Evolutionary conservation across 2,113 vertebrate species (phyloP).

Genomic region (Phaetusa simplex): DNA sequence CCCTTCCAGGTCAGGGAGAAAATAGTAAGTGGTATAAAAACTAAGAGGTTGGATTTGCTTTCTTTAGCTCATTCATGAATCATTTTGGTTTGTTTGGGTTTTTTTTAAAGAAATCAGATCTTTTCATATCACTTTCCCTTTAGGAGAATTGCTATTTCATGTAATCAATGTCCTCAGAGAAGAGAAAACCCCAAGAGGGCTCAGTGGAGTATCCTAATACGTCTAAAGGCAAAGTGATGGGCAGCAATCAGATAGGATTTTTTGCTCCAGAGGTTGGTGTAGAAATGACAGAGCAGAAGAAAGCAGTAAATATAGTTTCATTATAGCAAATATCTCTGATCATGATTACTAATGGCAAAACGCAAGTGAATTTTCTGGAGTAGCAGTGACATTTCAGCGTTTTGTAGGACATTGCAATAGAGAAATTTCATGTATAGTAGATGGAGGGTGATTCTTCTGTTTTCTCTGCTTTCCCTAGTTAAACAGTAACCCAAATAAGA

Average conservation of each 20-base stretch:
- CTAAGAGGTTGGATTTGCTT: not conserved
- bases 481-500: not conserved
- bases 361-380: not conserved
- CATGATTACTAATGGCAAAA: not conserved
- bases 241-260: not conserved
- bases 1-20: not conserved
- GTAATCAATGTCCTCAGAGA: not conserved
- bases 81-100: not conserved
- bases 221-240: not conserved
- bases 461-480: not conserved
- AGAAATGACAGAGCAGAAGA: not conserved
- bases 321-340: not conserved
- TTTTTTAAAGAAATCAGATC: not conserved
- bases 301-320: not conserved
- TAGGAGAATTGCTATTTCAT: not conserved
- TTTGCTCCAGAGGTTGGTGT: not conserved
- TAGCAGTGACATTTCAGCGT: not conserved
- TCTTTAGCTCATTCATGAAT: not conserved
- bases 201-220: not conserved
- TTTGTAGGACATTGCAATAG: not conserved
- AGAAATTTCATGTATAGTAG: not conserved
- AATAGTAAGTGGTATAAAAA: not conserved
- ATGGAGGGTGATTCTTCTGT: not conserved
- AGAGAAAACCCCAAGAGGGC: not conserved
- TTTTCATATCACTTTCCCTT: not conserved